Percentiles rank a stretch among this genome's conserved stretches.
Conservation (phyloP, 2,113 vertebrate species). For the Oryzias javanicus region DNA sequence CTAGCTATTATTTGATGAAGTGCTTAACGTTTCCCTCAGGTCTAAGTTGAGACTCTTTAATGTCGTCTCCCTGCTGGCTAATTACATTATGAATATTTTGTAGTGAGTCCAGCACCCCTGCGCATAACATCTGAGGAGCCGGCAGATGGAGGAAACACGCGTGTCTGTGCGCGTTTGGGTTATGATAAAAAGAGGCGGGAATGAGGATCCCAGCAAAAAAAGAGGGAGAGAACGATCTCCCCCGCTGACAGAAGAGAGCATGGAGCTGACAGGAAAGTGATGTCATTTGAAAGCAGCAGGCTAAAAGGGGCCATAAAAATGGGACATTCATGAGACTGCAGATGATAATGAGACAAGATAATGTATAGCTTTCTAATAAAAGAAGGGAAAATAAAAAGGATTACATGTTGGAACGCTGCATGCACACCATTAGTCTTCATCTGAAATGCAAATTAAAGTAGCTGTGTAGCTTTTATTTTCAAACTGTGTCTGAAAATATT, state of each 20-base stretch:
- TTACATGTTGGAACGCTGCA: conserved; percentile 8
- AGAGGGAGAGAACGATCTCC: conserved; percentile 33
- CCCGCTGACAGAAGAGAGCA: conserved; percentile 36
- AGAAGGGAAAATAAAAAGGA: conserved; percentile 41
- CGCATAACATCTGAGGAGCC: conserved; percentile 42
- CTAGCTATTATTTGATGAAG: conserved; percentile 55
- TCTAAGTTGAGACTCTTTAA: conserved; percentile 61
- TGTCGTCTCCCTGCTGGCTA: conserved; percentile 55
- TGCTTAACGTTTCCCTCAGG: conserved; percentile 61
- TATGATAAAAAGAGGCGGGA: conserved; percentile 16
- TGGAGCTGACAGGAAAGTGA: conserved; percentile 58
- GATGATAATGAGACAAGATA: conserved; percentile 64
- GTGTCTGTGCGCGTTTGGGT: conserved; percentile 5
- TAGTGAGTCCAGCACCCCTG: conserved; percentile 29
- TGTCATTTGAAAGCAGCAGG: conserved; percentile 53
- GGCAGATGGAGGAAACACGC: conserved; percentile 16
- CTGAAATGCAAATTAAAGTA: conserved; percentile 18
- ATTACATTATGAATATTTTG: conserved; percentile 73
- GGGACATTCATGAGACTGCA: conserved; percentile 39
- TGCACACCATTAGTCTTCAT: conserved; percentile 16
- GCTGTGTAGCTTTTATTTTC: conserved; percentile 1
- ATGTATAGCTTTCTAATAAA: conserved; percentile 63
- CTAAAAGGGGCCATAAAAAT: conserved; percentile 63
- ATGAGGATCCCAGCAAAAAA: conserved; percentile 26
- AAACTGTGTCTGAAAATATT: not conserved